Percentiles rank a stretch among this genome's conserved stretches.
Evolutionary conservation across 2,888 invertebrate genomes (phyloP).

Genomic region (Teinopalpus imperialis): DNA sequence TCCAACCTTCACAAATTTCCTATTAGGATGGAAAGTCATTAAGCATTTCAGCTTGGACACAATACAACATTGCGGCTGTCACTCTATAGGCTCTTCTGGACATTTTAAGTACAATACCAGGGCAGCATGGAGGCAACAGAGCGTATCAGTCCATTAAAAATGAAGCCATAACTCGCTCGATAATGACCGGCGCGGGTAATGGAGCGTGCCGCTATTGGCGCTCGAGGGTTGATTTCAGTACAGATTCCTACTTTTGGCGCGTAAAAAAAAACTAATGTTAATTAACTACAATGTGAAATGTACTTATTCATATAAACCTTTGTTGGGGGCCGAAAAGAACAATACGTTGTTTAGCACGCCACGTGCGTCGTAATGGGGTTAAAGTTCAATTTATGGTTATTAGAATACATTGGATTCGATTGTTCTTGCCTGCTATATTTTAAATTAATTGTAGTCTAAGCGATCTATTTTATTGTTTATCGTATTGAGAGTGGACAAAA

Average conservation of each 20-base stretch:
- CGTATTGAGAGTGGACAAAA: no score
- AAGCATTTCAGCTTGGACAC: no score
- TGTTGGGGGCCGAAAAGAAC: constrained; percentile 8
- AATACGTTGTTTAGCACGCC: constrained; percentile 9
- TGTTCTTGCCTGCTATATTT: no score
- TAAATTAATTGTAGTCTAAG: no score
- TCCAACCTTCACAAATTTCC: no score
- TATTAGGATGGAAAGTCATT: no score
- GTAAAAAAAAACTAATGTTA: constrained; percentile 20
- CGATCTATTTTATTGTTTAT: no score
- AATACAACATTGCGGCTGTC: no score
- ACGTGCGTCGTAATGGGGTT: constrained; percentile 7
- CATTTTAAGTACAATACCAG: constrained; percentile 28
- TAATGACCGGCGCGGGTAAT: constrained; percentile 49
- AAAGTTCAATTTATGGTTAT: background rate
- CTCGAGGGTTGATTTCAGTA: constrained; percentile 33
- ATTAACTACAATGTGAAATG: constrained; percentile 15
- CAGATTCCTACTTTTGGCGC: constrained; percentile 28
- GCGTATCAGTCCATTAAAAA: constrained; percentile 47
- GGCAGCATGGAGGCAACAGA: constrained; percentile 31
- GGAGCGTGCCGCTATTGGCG: constrained; percentile 36
- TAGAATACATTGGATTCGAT: no score
- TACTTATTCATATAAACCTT: constrained; percentile 24
- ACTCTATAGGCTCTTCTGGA: constrained; percentile 1
- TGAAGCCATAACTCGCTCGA: constrained; percentile 48